These are phyloP conservation scores for Gisinianus flammeolus DNA, from an alignment of 2,888 invertebrate species.

Conservation along the genomic window DNA sequence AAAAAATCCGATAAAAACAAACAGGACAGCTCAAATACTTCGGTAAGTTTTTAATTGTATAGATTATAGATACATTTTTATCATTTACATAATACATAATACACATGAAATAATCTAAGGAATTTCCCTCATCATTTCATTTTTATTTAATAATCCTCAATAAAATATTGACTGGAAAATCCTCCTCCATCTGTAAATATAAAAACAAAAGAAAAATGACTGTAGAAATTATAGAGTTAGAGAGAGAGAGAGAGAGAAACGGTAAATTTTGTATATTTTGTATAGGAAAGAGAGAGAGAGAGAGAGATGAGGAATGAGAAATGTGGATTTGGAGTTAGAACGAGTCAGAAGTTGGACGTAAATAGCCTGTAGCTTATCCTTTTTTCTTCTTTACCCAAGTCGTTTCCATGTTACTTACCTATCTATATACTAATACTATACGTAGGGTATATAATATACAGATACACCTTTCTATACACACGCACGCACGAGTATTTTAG, in stretches of 20 bases:
- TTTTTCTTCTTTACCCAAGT: too few relatives aligned
- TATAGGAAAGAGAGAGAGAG: not conserved
- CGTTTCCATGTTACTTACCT: too few relatives aligned
- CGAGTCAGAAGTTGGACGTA: not conserved
- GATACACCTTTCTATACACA: not conserved
- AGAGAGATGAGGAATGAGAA: not conserved
- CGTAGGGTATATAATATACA: not conserved
- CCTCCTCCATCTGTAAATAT: too few relatives aligned
- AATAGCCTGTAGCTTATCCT: not conserved
- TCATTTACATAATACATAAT: too few relatives aligned
- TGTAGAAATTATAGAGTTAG: too few relatives aligned
- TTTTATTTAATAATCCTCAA: not conserved
- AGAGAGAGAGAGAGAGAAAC: too few relatives aligned
- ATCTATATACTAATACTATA: too few relatives aligned
- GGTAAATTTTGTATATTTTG: not conserved
- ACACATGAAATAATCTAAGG: too few relatives aligned
- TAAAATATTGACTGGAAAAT: too few relatives aligned
- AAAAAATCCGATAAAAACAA: constrained; percentile 74
- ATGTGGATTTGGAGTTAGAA: not conserved
- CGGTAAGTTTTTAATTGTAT: not conserved
- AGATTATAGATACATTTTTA: not conserved
- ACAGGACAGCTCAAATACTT: constrained; percentile 25
- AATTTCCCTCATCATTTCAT: too few relatives aligned
- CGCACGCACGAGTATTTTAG: not conserved
- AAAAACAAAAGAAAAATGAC: too few relatives aligned